Evolutionary conservation across 2,113 vertebrate genomes (phyloP).

Genomic region (Apistogramma diplotaenia): DNA sequence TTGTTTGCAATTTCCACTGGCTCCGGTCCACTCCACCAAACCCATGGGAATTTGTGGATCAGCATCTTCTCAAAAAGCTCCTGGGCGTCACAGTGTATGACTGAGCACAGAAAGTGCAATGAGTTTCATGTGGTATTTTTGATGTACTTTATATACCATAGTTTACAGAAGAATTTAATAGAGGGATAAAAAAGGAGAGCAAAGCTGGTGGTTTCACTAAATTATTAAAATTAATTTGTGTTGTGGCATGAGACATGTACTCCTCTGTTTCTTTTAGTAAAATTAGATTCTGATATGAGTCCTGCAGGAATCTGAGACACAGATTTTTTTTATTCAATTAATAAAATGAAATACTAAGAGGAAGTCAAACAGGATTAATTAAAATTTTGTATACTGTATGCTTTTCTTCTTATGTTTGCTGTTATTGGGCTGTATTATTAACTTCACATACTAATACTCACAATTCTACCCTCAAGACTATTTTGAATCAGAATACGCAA

Average conservation of each 20-base stretch:
- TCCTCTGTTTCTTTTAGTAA: not conserved
- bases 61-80: constrained; percentile 71
- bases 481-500: constrained; percentile 2
- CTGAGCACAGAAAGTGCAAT: constrained; percentile 27
- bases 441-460: not conserved
- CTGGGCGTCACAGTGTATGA: constrained; percentile 42
- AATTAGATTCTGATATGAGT: not conserved
- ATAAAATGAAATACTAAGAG: too few relatives aligned
- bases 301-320: not conserved
- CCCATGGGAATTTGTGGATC: constrained; percentile 73
- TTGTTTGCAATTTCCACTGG: constrained; percentile 72
- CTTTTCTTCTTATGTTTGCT: not conserved
- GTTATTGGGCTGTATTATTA: not conserved
- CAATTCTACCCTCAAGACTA: not conserved
- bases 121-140: constrained; percentile 34
- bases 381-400: not conserved
- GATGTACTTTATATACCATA: not conserved
- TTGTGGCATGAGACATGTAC: not conserved
- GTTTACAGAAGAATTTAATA: constrained; percentile 8
- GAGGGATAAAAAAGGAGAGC: not conserved
- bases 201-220: not conserved
- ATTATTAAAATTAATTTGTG: not conserved
- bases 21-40: constrained; percentile 63
- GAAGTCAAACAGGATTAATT: not conserved
- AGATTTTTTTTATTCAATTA: too few relatives aligned